Base-by-base conservation (phyloP, 35 echinoderm and acorn worm species). In the Heliocidaris tuberculata region DNA sequence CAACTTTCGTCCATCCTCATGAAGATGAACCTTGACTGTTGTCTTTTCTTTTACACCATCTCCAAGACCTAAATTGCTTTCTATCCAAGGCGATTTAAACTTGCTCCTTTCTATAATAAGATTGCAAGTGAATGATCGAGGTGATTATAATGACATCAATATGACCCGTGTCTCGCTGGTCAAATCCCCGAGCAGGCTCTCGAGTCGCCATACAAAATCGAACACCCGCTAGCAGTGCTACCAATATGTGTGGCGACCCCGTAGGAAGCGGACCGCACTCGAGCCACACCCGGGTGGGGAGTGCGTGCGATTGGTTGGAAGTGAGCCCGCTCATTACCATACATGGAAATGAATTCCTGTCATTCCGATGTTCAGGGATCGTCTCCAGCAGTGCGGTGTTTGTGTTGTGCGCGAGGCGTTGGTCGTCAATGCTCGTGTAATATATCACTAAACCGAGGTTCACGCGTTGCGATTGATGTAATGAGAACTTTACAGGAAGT, bases 361-460 rank as follows among this genome's bases (percentile, higher is more conserved):
- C 91, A 93, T 93, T 30, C 91, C 91, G 30, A 30, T 59, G 19
- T 93, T 93, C 50, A 93, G 91, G 91, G 91, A 59, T 52, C 91
- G 29, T 59, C 91, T 49, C 32, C 87, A n/a, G 17, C 87, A 42
- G 87, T 89, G 65, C 65, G 4, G 21, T 78, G 65, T 78, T 29
- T 78, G 17, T n/a, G 65, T 7, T 78, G 65, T 78, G 65, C 2
- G 21, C 65, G 65, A 78, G 15, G 0, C 17, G 19, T 78, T 78
- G 65, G 65, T 19, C 65, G 65, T 19, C 65, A 78, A 2, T 21
- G 7, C 21, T 9, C 19, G 65, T 78, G 65, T 78, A 78, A 78
- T 78, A 78, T 78, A 78, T 78, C 65, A 19, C 24, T 7, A n/a
- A 56, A 19, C 35, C 35, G 35, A 42, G 35, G 35, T 42, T 42